phyloP scores from a whole-genome alignment of 2,888 invertebrate genomes.

The Tholera decimalis region DNA sequence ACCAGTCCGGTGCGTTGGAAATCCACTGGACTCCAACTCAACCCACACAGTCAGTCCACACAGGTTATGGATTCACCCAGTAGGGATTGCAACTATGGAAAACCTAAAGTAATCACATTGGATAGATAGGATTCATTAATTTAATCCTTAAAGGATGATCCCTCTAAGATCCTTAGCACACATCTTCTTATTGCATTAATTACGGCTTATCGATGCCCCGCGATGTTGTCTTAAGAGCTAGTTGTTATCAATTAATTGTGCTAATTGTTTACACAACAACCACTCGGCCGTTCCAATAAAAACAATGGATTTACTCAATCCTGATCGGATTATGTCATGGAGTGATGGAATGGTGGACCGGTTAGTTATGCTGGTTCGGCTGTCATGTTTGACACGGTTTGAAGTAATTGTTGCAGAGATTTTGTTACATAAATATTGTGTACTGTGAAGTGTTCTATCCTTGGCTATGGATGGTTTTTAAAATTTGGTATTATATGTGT shows the following conservation, averaged over 20 bases:
- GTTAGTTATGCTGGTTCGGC: slow-evolving; percentile 19
- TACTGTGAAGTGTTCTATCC: neutral
- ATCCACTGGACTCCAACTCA: no score
- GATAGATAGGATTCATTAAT: no score
- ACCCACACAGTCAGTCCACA: no score
- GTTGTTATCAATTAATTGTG: slow-evolving; percentile 25
- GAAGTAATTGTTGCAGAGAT: slow-evolving; percentile 5
- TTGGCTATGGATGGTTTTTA: slow-evolving; percentile 1
- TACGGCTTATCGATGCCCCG: neutral
- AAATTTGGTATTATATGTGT: neutral
- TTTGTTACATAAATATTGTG: neutral
- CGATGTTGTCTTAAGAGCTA: slow-evolving; percentile 1
- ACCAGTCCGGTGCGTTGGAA: no score
- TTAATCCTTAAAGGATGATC: no score
- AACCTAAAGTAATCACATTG: no score
- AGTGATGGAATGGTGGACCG: slow-evolving; percentile 8
- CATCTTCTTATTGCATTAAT: slow-evolving; percentile 25
- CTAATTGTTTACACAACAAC: slow-evolving; percentile 49
- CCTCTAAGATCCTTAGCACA: slow-evolving; percentile 4
- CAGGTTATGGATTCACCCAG: no score
- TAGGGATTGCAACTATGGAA: no score
- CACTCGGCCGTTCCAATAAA: slow-evolving; percentile 20
- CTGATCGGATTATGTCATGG: slow-evolving; percentile 51
- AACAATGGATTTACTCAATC: slow-evolving; percentile 51
- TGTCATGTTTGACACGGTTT: slow-evolving; percentile 1